Evolutionary conservation across 2,113 vertebrate species (phyloP), one percentile per base, ranked within the genome.

Genomic region (Antechinus stuartii): DNA sequence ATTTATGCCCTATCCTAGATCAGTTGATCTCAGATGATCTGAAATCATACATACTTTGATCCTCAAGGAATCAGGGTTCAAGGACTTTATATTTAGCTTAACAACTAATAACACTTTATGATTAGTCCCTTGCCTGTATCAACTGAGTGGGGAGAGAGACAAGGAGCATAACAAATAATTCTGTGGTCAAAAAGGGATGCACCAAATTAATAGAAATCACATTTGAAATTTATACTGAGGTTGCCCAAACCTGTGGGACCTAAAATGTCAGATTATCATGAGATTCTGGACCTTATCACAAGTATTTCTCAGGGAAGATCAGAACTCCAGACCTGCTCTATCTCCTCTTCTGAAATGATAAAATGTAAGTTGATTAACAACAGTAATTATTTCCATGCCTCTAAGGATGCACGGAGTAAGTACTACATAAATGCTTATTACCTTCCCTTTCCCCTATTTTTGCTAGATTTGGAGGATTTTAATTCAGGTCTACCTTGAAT

Each of bases 311-410:
- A 97, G 96, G 46, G 91, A 94, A 55, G 90, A 27, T 10, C 56
- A 57, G 10, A 61, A 26, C 96, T 61, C 61, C 54, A 57, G 55
- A 56, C 57, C 47, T 98, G 92, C 97, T 97, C 35, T 91, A 89
- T 50, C 98, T 98, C 27, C 97, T 97, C 89, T 98, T 98, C 91
- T 98, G 93, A 96, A 97, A 49, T 94, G 97, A 92, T 12, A 47
- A 96, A 61, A 90, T 57, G 96, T 98, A 97, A 98, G 96, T 91
- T 8, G 84, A 90, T 7, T 56, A 56, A 6, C 10, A 54, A 50
- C 12, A 61, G 26, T 57, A 61, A 61, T 61, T 61, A 30, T 61
- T 61, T 27, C 56, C 56, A 61, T 61, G 25, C 26, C 26, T 30
- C 26, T 61, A 61, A 27, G 56, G 26, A 11, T 61, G 27, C 30